Evolutionary conservation across 2,113 vertebrate species (phyloP).

Genomic region (Tricholaema leucomelas): DNA sequence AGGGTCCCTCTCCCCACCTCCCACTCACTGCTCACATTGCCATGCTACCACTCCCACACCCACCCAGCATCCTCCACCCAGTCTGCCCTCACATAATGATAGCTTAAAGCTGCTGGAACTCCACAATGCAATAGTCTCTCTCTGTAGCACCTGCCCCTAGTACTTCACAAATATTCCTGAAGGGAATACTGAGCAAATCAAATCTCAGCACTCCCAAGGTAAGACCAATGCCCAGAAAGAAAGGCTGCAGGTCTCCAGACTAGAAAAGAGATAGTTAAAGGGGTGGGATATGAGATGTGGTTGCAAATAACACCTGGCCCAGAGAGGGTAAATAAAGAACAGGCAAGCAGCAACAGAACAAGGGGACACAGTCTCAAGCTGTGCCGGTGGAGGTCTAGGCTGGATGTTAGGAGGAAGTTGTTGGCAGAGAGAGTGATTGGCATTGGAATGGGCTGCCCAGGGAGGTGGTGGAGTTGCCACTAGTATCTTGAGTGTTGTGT

Average conservation of each 20-base stretch:
- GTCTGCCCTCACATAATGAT: background rate
- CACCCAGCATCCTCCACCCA: background rate
- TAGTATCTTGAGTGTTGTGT: too few relatives aligned
- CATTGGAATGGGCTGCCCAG: too few relatives aligned
- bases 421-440: too few relatives aligned
- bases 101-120: background rate
- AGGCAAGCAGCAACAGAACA: too few relatives aligned
- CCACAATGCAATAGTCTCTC: background rate
- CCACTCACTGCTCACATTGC: background rate
- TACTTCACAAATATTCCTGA: background rate
- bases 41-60: background rate
- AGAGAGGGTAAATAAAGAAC: background rate
- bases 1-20: background rate
- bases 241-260: background rate
- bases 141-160: background rate
- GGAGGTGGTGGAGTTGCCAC: too few relatives aligned
- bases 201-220: background rate
- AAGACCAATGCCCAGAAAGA: background rate
- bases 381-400: too few relatives aligned
- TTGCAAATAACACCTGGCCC: rapidly evolving
- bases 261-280: background rate
- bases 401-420: too few relatives aligned
- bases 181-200: background rate
- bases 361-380: too few relatives aligned
- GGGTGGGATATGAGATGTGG: background rate